These are phyloP conservation scores for Geococcyx californianus DNA, from an alignment of 2,113 vertebrate species.

Conservation along the genomic window DNA sequence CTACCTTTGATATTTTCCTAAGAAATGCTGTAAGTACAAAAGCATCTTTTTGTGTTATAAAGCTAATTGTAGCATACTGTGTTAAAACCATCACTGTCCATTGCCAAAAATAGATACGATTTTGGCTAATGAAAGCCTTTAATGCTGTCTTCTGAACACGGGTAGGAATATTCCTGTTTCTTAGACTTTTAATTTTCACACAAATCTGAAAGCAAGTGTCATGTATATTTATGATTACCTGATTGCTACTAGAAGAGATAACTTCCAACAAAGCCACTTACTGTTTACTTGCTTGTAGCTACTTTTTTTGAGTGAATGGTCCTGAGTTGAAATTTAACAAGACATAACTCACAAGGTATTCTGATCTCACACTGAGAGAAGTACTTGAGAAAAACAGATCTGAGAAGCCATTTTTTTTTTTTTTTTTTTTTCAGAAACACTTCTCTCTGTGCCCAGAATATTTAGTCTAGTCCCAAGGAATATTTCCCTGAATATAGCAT, in stretches of 20 bases:
- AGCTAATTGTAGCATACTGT: no score
- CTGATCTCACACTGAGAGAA: not conserved
- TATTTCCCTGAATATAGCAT: not conserved
- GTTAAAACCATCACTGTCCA: not conserved
- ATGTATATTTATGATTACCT: not conserved
- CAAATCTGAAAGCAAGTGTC: not conserved
- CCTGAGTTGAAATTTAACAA: not conserved
- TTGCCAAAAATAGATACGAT: not conserved
- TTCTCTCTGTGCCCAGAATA: not conserved
- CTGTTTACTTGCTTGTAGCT: not conserved
- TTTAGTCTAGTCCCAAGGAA: not conserved
- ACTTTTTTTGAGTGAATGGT: not conserved
- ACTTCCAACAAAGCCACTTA: not conserved
- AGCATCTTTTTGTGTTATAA: not conserved
- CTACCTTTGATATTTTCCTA: not conserved
- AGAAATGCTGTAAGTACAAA: not conserved
- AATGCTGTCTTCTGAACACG: not conserved
- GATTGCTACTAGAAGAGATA: not conserved
- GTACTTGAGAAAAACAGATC: not conserved
- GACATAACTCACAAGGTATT: not conserved
- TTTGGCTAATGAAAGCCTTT: not conserved
- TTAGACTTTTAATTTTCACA: not conserved
- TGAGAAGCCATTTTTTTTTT: not conserved
- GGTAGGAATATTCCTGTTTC: not conserved
- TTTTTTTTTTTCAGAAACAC: not conserved